Conservation (phyloP, 2,797 vertebrate genomes). For the Miichthys miiuy region DNA sequence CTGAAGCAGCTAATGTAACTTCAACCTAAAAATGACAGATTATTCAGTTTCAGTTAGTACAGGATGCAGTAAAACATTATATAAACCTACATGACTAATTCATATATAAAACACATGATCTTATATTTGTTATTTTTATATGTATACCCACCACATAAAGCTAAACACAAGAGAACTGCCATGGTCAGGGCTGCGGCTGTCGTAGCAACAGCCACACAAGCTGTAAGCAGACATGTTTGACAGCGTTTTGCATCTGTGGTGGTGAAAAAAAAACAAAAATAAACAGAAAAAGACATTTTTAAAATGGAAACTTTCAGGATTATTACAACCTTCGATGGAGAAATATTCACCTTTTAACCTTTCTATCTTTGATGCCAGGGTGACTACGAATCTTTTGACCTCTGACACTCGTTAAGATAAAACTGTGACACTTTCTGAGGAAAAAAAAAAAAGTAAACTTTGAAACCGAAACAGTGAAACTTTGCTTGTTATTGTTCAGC, state of each 20-base stretch:
- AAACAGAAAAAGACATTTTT: background rate
- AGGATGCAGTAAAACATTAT: background rate
- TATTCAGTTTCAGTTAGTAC: background rate
- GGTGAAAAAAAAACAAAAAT: background rate
- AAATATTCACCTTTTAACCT: background rate
- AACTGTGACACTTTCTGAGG: background rate
- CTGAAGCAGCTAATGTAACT: too few species aligned
- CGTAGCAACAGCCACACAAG: background rate
- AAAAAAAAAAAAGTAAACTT: background rate
- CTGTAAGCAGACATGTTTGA: background rate
- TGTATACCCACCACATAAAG: constrained; percentile 41
- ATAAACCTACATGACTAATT: background rate
- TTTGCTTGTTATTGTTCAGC: background rate
- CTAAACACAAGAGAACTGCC: constrained; percentile 5
- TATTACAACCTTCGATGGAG: background rate
- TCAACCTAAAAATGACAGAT: too few species aligned
- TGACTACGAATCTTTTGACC: background rate
- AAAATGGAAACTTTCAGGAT: background rate
- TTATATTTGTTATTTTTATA: background rate
- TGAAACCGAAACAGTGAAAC: background rate
- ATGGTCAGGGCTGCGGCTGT: constrained; percentile 2
- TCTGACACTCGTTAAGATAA: constrained; percentile 6
- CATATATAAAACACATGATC: background rate
- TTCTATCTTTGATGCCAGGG: background rate
- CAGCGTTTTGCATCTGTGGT: constrained; percentile 11